Percentiles rank a stretch among this genome's conserved stretches.
These are phyloP conservation scores for Ophiothrix spiculata DNA, from an alignment of 35 echinoderm and acorn worm species.

Conservation along the genomic window DNA sequence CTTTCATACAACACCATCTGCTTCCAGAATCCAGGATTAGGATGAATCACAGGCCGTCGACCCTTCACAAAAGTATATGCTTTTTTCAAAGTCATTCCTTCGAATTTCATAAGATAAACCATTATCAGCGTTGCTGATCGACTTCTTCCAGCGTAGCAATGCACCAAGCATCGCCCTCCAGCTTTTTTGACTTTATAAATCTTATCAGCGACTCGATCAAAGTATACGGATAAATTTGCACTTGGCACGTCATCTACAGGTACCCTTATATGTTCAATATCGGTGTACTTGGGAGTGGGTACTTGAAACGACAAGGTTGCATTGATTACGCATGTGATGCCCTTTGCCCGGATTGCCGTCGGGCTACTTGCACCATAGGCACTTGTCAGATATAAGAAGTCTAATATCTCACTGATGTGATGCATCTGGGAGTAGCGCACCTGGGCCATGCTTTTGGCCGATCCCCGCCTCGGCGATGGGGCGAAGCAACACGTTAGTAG, in stretches of 20 bases:
- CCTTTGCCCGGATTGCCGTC: conserved; percentile 65
- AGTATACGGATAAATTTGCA: conserved; percentile 60
- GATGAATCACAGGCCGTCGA: conserved; percentile 72
- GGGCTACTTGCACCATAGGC: conserved; percentile 75
- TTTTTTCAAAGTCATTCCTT: conserved; percentile 71
- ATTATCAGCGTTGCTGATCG: conserved; percentile 75
- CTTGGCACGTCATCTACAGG: conserved; percentile 86
- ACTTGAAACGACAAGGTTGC: conserved; percentile 61
- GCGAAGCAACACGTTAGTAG: not conserved
- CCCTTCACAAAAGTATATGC: conserved; percentile 65
- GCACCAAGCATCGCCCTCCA: conserved; percentile 74
- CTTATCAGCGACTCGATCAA: conserved; percentile 89
- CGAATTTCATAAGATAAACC: conserved; percentile 92
- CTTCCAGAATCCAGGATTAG: conserved; percentile 96
- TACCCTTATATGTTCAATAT: conserved; percentile 66
- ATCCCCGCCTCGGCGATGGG: not conserved
- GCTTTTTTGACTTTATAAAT: conserved; percentile 74
- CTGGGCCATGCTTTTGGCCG: not conserved
- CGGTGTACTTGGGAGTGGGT: conserved; percentile 52
- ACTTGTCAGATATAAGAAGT: conserved; percentile 71
- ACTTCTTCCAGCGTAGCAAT: conserved; percentile 86
- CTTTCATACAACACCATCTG: conserved; percentile 87
- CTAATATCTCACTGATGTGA: conserved; percentile 65
- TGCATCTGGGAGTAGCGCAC: conserved; percentile 42
- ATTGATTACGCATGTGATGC: conserved; percentile 89